Evolutionary conservation across 2,888 invertebrate genomes (phyloP), one percentile per base, ranked within the genome.

Genomic region (Mesorhabditis spiculigera): DNA sequence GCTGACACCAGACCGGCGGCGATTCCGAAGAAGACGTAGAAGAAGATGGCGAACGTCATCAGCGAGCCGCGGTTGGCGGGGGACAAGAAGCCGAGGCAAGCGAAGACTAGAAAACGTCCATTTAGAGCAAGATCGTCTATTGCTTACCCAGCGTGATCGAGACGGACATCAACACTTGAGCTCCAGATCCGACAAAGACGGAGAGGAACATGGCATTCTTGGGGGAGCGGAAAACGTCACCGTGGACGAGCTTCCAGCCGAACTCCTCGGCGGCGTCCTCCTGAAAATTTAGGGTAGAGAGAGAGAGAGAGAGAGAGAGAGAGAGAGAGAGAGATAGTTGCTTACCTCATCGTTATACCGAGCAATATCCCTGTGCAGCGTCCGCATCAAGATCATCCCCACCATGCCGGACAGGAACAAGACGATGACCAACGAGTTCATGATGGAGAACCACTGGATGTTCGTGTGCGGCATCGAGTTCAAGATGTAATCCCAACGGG

Each of bases 401-500:
- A 98, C 95, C 97, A 98, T 98, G 78, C 97, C 98, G 78, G 95
- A 94, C 41, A 98, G 89, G 88, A 98, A 98, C 58, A 89, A 81
- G 6, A 89, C 89, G 79, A 98, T 98, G 70, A 98, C 95, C 81
- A 98, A 89, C 0, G 96, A 96, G 88, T 98, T 98, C 74, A 98
- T 89, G 85, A 98, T 98, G 77, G 95, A 95, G 86, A 78, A 87
- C 85, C 79, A 84, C 68, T 84, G 75, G 44, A 81, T 78, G 73
- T 80, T 96, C 0, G 96, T 93, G 86, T 96, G 95, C 0, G 95
- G 95, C 93, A 95, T 94, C 0, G 96, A 95, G 88, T 96, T 95
- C 72, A 98, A 89, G 75, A 98, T 96, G 87, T 98, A 98, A 88
- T 98, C 98, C 98, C 98, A 98, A 84, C 98, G 90, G 0, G 95